phyloP scores from a whole-genome alignment of 2,113 vertebrate species.

The Aegotheles bennettii region DNA sequence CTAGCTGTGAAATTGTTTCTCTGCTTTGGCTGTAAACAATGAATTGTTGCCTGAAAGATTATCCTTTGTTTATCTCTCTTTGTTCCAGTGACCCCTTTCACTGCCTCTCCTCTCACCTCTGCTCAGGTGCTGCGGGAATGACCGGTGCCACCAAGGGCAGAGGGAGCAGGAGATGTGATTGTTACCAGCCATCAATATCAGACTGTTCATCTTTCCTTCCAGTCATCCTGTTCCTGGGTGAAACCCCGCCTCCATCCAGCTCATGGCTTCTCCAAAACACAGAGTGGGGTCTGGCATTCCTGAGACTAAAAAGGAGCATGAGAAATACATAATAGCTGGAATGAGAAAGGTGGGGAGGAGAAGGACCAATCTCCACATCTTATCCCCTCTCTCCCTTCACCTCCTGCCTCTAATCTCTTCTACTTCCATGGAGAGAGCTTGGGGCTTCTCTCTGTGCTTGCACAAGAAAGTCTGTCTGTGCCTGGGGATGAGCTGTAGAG shows the following conservation, averaged over 20 bases:
- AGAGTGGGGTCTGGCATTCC: not conserved
- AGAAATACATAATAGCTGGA: not conserved
- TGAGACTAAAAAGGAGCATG: not conserved
- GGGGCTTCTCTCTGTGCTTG: not conserved
- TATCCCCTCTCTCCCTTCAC: not conserved
- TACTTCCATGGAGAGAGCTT: not conserved
- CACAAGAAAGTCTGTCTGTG: not conserved
- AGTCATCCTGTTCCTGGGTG: not conserved
- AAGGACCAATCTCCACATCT: not conserved
- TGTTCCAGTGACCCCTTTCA: constrained; percentile 13
- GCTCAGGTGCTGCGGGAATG: fast-evolving
- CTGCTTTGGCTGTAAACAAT: constrained; percentile 38
- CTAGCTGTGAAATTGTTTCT: constrained; percentile 29
- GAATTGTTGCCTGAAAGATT: constrained; percentile 51
- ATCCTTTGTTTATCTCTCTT: constrained; percentile 30
- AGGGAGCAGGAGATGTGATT: not conserved
- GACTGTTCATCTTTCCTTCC: not conserved
- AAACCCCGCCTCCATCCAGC: not conserved
- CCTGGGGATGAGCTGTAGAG: not conserved
- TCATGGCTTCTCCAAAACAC: not conserved
- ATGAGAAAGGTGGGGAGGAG: not conserved
- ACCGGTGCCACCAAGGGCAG: not conserved
- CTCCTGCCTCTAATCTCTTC: not conserved
- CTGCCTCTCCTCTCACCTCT: not conserved
- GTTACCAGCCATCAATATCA: not conserved